Percentiles rank a stretch among this genome's conserved stretches.
Conservation (phyloP, 2,797 vertebrate species). For the Micropoecilia bifurca region DNA sequence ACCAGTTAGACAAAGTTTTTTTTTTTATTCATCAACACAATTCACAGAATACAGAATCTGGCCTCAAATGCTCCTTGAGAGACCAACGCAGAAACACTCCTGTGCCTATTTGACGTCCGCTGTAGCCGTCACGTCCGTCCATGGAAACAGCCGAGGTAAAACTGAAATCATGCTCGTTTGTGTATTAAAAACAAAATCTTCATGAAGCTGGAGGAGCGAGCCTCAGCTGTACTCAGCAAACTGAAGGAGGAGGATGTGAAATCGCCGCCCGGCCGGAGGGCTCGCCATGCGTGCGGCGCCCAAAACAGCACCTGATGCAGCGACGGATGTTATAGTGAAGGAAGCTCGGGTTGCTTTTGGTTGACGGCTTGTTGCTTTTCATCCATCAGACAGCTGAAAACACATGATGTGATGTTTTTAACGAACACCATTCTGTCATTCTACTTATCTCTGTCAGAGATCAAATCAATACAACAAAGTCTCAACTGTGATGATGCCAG, state of each 20-base stretch:
- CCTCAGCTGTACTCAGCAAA: constrained; percentile 55
- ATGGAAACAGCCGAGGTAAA: background rate
- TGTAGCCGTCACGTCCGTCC: background rate
- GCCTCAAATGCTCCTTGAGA: background rate
- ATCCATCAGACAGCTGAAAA: constrained; percentile 28
- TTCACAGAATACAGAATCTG: background rate
- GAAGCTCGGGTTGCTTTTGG: constrained; percentile 4
- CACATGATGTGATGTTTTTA: constrained; percentile 24
- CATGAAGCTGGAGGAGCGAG: constrained; percentile 29
- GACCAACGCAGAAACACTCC: background rate
- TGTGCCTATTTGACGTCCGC: background rate
- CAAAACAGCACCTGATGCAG: constrained; percentile 55
- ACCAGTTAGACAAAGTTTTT: background rate
- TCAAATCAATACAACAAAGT: constrained; percentile 34
- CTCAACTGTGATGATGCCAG: constrained; percentile 21
- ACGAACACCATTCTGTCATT: constrained; percentile 28
- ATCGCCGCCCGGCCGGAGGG: constrained; percentile 45
- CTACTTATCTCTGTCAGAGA: constrained; percentile 54
- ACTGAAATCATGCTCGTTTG: constrained; percentile 14
- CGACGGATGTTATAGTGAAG: constrained; percentile 18
- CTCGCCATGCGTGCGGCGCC: constrained; percentile 23
- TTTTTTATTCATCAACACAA: background rate
- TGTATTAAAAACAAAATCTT: background rate
- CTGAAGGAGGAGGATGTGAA: constrained; percentile 41
- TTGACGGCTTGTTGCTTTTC: constrained; percentile 13